phyloP scores from a whole-genome alignment of 2,113 vertebrate species.

The Stegostoma tigrinum region DNA sequence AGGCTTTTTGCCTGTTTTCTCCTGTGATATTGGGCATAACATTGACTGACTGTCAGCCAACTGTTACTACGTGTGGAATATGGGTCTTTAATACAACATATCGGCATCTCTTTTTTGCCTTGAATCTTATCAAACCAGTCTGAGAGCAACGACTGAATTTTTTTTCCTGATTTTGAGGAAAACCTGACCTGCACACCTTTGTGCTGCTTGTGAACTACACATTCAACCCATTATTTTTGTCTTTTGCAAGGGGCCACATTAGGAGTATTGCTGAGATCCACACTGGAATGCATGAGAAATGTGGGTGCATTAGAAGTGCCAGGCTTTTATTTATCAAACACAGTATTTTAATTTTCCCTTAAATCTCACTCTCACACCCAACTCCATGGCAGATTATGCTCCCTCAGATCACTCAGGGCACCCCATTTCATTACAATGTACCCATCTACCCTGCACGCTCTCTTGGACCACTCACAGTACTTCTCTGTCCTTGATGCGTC shows the following conservation, averaged over 20 bases:
- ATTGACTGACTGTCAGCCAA: neutral
- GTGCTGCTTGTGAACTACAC: neutral
- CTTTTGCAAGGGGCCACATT: neutral
- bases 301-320: neutral
- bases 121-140: neutral
- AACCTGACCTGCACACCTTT: neutral
- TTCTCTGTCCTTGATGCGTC: too few species aligned
- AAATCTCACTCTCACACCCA: neutral
- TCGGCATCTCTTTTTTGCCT: neutral
- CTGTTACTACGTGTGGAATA: neutral
- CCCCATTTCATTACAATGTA: too few species aligned
- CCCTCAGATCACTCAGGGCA: neutral
- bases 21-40: neutral
- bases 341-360: neutral
- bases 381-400: too few species aligned
- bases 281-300: neutral
- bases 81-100: too few species aligned
- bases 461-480: too few species aligned
- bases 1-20: neutral
- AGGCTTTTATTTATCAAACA: neutral
- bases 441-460: too few species aligned
- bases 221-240: neutral
- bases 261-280: neutral
- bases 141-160: neutral
- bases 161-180: neutral